A percentile compares a stretch with the other conserved stretches of the same genome.
phyloP scores from a whole-genome alignment of 2,113 vertebrate genomes.

The Fulmarus glacialis region DNA sequence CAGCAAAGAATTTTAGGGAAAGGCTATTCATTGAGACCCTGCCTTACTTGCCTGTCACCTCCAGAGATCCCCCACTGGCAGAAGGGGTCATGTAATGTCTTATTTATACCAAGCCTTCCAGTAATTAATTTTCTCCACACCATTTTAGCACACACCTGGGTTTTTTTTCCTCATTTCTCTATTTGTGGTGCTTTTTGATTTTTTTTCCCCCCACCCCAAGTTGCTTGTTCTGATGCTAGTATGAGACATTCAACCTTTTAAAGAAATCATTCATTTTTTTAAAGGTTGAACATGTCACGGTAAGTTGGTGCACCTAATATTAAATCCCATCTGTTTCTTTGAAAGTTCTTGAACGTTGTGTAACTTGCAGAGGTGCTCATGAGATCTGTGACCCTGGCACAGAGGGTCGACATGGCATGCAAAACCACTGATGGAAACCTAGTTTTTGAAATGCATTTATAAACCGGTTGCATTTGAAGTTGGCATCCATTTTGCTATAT shows the following conservation, averaged over 20 bases:
- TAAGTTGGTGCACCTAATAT: slow-evolving; percentile 64
- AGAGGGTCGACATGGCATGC: fast-evolving
- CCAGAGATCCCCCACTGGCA: slow-evolving; percentile 30
- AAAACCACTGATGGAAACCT: neutral
- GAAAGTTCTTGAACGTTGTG: slow-evolving; percentile 42
- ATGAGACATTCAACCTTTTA: slow-evolving; percentile 81
- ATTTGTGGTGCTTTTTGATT: slow-evolving; percentile 11
- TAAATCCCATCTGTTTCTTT: slow-evolving; percentile 72
- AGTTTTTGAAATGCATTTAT: neutral
- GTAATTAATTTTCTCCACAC: slow-evolving; percentile 41
- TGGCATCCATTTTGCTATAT: neutral
- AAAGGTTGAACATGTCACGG: slow-evolving; percentile 81
- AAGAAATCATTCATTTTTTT: slow-evolving; percentile 83
- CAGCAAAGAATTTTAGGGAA: slow-evolving; percentile 36
- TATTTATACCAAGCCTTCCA: slow-evolving; percentile 37
- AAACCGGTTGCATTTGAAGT: neutral
- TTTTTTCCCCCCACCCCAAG: slow-evolving; percentile 10
- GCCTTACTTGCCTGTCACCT: slow-evolving; percentile 31
- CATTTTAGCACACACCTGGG: neutral
- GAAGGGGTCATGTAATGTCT: slow-evolving; percentile 32
- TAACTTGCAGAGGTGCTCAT: slow-evolving; percentile 2
- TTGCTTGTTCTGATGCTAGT: slow-evolving; percentile 62
- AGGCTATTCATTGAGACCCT: slow-evolving; percentile 22
- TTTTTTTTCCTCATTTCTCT: slow-evolving; percentile 46
- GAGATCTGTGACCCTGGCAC: neutral